phyloP scores from a whole-genome alignment of 2,113 vertebrate genomes.

The Haemorhous mexicanus region DNA sequence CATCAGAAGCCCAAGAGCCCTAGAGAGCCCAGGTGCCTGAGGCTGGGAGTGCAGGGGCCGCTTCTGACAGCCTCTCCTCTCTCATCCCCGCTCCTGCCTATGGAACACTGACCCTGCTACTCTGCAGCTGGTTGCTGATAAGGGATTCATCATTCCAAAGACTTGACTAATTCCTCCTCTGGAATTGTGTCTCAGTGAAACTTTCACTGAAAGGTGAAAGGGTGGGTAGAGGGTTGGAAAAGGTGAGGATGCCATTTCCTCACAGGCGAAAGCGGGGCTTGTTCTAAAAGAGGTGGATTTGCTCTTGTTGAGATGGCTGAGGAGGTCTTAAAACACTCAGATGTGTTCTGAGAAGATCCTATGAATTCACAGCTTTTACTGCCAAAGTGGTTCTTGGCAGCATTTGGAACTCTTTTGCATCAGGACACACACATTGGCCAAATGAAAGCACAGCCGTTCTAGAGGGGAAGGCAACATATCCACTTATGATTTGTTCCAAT shows the following conservation, averaged over 20 bases:
- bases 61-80: rapidly evolving
- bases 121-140: background rate
- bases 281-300: background rate
- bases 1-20: background rate
- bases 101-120: background rate
- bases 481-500: background rate
- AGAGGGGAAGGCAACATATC: background rate
- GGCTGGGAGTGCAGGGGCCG: background rate
- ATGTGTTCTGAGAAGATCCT: background rate
- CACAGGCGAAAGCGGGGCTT: rapidly evolving
- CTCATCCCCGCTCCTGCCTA: background rate
- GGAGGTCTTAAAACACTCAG: background rate
- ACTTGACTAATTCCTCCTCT: background rate
- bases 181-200: background rate
- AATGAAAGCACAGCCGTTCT: background rate
- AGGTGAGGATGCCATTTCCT: background rate
- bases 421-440: background rate
- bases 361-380: background rate
- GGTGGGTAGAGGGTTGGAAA: background rate
- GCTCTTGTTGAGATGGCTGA: background rate
- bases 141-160: background rate
- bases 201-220: background rate
- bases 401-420: background rate
- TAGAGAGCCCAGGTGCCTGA: background rate
- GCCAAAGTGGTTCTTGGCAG: background rate